Evolutionary conservation across 2,888 invertebrate genomes (phyloP), one percentile per base, ranked within the genome.

Genomic region (Drosophila infuscata): DNA sequence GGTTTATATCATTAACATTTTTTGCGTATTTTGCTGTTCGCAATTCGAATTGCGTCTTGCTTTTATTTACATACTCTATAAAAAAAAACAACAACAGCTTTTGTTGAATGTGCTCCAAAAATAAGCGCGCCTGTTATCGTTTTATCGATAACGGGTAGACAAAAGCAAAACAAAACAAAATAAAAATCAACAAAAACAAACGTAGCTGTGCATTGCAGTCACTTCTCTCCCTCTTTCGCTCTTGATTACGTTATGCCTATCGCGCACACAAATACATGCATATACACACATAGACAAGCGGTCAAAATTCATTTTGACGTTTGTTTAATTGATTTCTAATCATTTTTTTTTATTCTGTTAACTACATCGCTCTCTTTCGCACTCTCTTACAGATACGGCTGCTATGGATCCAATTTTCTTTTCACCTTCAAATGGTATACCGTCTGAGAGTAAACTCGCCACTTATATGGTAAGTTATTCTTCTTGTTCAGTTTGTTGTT

Each of bases 381-480:
- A 29, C 33, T 30, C 25, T 43, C 29, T 52, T 91, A 76, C 83
- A 92, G 93, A 92, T 91, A 91, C 92, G 89, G 82, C 91, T 90
- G 93, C 93, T 79, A 97, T 97, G 97, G 97, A 97, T 94, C 96
- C 96, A 79, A 95, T 96, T 93, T 95, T 96, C 91, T 95, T 95
- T 92, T 94, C 96, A 72, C 94, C 96, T 75, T 94, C 96, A 68
- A 93, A 95, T 94, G 96, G 96, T 90, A 95, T 97, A 89, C 97
- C 97, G 56, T 96, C 97, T 93, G 97, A 97, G 94, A 97, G 97
- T 73, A 97, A 97, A 94, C 94, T 97, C 92, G 96, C 96, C 71
- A 97, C 96, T 74, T 97, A 97, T 92, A 97, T 97, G 97, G 97
- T 97, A 94, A 93, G 92, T 75, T 64, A 17, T 67, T 67, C 20